Evolutionary conservation across 2,113 vertebrate genomes (phyloP), one percentile per base, ranked within the genome.

Genomic region (Bolborhynchus lineola): DNA sequence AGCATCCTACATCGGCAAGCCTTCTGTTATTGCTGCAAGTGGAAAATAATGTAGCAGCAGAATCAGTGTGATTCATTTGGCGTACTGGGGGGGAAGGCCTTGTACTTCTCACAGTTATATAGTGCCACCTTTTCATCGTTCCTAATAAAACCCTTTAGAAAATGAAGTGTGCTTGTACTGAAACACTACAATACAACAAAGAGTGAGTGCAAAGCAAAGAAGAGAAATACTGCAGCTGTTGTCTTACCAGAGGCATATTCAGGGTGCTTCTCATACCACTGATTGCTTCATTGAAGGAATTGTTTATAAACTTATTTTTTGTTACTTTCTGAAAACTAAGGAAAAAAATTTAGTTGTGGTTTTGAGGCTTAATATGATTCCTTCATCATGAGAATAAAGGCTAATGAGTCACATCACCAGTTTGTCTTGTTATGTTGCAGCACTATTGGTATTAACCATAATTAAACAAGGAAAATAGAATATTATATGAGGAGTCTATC

Each of bases 181-280:
- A 3, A 53, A 76, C 26, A 25, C 15, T 6, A 7, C n/a, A 55
- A 3, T 4, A 2, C 33, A 78, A 31, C 29, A 29, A 76, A 46
- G 41, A 76, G 49, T 5, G 26, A 53, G 68, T n/a, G 17, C 20
- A 35, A 44, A 68, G 46, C 4, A 31, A 46, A 77, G 39, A 37
- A 18, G n/a, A 59, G 52, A 72, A 47, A 26, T 52, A 2, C 20
- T 76, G 23, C 24, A 25, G 28, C 47, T 70, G 9, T 39, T 49
- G 31, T 59, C 18, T 35, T 25, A 11, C 31, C 10, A 3, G n/a
- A 7, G 4, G 0, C 46, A 50, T 68, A 37, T 37, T 21, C 25
- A 11, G 11, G 10, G 4, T 13, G 2, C 0, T 64, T 26, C 41
- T 63, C 21, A 0, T 29, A 2, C 17, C 46, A 10, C 10, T n/a